Evolutionary conservation across 2,113 vertebrate genomes (phyloP), one percentile per base, ranked within the genome.

Genomic region (Bubo bubo): DNA sequence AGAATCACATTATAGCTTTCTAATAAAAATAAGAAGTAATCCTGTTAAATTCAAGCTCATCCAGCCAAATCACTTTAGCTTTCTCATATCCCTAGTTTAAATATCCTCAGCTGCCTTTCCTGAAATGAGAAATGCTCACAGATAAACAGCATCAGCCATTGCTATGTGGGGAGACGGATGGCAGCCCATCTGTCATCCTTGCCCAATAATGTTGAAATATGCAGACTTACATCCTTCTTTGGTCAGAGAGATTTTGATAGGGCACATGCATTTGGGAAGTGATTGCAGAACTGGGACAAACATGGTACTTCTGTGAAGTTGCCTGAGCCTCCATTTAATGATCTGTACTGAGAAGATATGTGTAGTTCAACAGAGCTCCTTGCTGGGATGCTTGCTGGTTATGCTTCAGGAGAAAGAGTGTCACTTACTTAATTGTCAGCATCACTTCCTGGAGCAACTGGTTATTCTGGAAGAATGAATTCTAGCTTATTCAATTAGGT

Each of bases 1-100:
- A 63, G 91, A 91, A 94, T 93, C 55, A 60, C 55, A 74, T 96
- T 86, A 74, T 15, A 49, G 53, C 84, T 95, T 95, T 86, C 90
- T 92, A 97, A 94, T 95, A 96, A 96, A 97, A 96, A 95, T 94
- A 97, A 91, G 91, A 83, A 93, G 45, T 97, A 95, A 96, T 97
- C 87, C 89, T 93, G 86, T 96, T 95, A 97, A 93, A 96, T 93
- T 96, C 94, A 91, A 93, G 91, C 87, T 97, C 73, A 94, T 97
- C 93, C 87, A 90, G 67, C 77, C 80, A 92, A 97, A 96, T 97
- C 89, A 59, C 90, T 97, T 91, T 88, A 94, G 88, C 84, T 88
- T 90, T 77, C 68, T 66, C 79, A 63, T 59, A 80, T 86, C 59
- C 58, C 74, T 86, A 24, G 62, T 90, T 88, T 82, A 90, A 80